phyloP scores from a whole-genome alignment of 1,140 invertebrate species.

The Cataglyphis hispanica region DNA sequence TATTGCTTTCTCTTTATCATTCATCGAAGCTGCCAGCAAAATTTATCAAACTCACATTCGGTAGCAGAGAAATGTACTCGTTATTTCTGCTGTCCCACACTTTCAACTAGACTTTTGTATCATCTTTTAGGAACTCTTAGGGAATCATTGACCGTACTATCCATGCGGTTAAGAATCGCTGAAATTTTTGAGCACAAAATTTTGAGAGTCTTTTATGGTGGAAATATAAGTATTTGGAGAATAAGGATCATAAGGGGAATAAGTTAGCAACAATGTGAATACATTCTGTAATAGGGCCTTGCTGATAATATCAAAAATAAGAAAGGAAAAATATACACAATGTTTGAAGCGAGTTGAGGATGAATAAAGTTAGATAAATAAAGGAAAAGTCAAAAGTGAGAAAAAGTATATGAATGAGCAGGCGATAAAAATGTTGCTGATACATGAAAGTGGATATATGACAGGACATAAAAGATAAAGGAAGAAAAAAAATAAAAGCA shows the following conservation, averaged over 20 bases:
- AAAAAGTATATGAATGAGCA: neutral
- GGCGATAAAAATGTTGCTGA: constrained; percentile 29
- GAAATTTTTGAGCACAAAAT: constrained; percentile 8
- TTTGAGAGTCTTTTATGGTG: neutral
- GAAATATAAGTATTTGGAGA: constrained; percentile 27
- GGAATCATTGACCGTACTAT: constrained; percentile 28
- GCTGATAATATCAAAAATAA: constrained; percentile 44
- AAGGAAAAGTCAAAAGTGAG: constrained; percentile 11
- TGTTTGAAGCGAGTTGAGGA: neutral
- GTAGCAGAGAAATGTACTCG: constrained; percentile 26
- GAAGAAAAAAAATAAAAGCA: constrained; percentile 8
- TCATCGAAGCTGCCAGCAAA: constrained; percentile 26
- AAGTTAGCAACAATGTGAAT: neutral
- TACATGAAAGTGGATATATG: constrained; percentile 38
- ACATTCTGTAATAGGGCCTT: neutral
- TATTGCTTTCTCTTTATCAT: constrained; percentile 40
- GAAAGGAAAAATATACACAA: neutral
- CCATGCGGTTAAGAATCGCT: constrained; percentile 22
- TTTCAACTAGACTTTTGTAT: constrained; percentile 6
- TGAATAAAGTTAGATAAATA: constrained; percentile 37
- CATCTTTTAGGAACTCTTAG: neutral
- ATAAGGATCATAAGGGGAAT: neutral
- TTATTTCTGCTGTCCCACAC: constrained; percentile 24
- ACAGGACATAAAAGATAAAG: neutral
- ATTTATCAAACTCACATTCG: constrained; percentile 34